Evolutionary conservation across 2,797 vertebrate species (phyloP), one percentile per base, ranked within the genome.

Genomic region (Eulemur coronatus): DNA sequence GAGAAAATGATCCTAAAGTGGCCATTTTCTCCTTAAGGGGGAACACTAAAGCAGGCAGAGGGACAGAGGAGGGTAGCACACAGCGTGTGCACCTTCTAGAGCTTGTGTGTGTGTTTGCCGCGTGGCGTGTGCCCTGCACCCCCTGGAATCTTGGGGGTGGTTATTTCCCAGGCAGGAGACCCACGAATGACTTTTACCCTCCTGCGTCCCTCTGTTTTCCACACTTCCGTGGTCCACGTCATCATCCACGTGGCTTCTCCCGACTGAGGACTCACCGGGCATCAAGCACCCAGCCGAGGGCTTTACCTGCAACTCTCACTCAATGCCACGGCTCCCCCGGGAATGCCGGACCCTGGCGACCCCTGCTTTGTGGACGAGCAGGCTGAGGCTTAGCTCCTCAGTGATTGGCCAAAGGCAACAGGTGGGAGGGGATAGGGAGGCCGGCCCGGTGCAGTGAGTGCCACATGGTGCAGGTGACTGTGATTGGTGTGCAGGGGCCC

Each of bases 161-260:
- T 28, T 18, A 11, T 43, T 41, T 43, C 41, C 55, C 79, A 0
- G 1, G 38, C 26, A 18, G 55, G 7, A 41, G 79, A 79, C 26
- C 79, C 78, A 20, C 1, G 17, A 2, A 26, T 30, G 55, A 11
- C 38, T 43, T 81, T 15, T 4, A 13, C 24, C 5, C 28, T 33
- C 26, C 11, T 7, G 17, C 18, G 22, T 57, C 50, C 33, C 22
- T 52, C 13, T 26, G 22, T 38, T 55, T 55, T 43, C 15, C 9
- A 4, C 12, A 7, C n/a, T 79, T 55, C 8, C n/a, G 4, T 35
- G 12, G 24, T 24, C 4, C 38, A 38, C 13, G 9, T 38, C 4
- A 3, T 5, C 22, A 14, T 4, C 13, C 50, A 7, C 22, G 35
- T 4, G 3, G 6, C 48, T 35, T 14, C 20, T 18, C 4, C 20